These are phyloP conservation scores for Cantharis flavilabris DNA, from an alignment of 2,888 invertebrate species.

Conservation along the genomic window DNA sequence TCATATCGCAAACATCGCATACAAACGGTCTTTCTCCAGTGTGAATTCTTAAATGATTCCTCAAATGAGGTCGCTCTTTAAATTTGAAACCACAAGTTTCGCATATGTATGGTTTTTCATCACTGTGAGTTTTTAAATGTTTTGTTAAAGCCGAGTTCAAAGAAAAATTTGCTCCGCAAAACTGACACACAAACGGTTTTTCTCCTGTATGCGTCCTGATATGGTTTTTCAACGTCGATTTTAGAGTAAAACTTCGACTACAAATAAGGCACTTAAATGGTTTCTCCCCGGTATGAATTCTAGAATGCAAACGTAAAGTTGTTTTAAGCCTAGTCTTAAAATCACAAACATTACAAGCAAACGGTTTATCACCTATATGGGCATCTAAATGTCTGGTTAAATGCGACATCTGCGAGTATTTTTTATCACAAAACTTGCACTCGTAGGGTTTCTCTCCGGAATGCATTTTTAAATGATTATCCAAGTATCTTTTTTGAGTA, in stretches of 20 bases:
- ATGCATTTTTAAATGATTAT: not conserved
- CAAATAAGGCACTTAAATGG: not conserved
- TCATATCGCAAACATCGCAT: not conserved
- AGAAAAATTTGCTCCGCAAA: not conserved
- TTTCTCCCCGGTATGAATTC: not conserved
- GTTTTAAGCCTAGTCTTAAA: not conserved
- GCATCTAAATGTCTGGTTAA: not conserved
- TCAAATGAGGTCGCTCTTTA: not conserved
- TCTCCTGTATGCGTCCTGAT: not conserved
- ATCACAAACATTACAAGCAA: not conserved
- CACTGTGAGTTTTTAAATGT: not conserved
- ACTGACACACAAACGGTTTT: not conserved
- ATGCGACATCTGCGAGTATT: not conserved
- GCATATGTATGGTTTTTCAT: not conserved
- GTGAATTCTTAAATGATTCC: not conserved
- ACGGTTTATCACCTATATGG: not conserved
- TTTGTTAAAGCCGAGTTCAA: not conserved
- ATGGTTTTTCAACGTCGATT: not conserved
- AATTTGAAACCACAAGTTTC: not conserved
- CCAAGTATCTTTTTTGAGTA: not conserved
- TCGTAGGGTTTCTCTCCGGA: not conserved
- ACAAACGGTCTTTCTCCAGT: not conserved
- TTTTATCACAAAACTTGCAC: not conserved
- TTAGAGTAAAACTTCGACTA: not conserved
- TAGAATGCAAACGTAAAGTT: not conserved